Conservation (phyloP, 2,113 vertebrate genomes). For the Pardalotus punctatus region DNA sequence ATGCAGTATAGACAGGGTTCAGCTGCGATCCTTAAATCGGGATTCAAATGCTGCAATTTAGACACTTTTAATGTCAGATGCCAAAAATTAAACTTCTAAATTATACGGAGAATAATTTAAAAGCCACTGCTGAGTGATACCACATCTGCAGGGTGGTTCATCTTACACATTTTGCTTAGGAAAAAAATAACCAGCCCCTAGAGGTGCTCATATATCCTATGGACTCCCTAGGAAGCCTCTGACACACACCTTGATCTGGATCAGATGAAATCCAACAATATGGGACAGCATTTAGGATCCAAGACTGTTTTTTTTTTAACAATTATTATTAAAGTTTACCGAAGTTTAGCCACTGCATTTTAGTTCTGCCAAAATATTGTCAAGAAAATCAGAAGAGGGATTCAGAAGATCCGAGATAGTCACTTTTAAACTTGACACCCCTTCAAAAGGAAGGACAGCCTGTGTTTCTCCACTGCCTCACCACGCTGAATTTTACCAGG, state of each 20-base stretch:
- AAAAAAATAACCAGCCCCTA: background rate
- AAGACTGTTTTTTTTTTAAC: rapidly evolving
- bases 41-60: background rate
- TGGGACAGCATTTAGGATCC: background rate
- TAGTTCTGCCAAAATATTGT: background rate
- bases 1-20: background rate
- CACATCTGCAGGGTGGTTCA: background rate
- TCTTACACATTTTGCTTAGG: background rate
- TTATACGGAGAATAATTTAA: background rate
- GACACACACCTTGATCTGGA: background rate
- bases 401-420: background rate
- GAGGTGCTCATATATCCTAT: background rate
- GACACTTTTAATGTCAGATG: background rate
- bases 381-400: background rate
- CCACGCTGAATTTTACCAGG: background rate
- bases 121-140: background rate
- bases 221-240: background rate
- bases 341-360: background rate
- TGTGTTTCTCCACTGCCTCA: background rate
- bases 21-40: background rate
- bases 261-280: background rate
- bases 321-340: background rate
- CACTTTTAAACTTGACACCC: background rate
- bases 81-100: background rate
- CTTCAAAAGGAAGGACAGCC: background rate